Percentiles rank a stretch among this genome's conserved stretches.
phyloP scores from a whole-genome alignment of 1,140 invertebrate species.

The silkworm (Bombyx mori) region ASM3026992v2 NC_085128.1:1834501-1835000 shows the following conservation, averaged over 20 bases:
- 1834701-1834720: conserved; percentile 64
- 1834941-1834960: too few species aligned
- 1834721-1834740: conserved; percentile 65
- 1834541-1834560: too few species aligned
- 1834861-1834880: background rate
- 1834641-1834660: conserved; percentile 33
- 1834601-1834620: background rate
- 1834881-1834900: too few species aligned
- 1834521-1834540: too few species aligned
- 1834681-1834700: conserved; percentile 49
- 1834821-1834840: conserved; percentile 56
- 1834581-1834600: conserved; percentile 38
- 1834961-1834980: too few species aligned
- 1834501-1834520: too few species aligned
- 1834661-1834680: conserved; percentile 50
- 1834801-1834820: conserved; percentile 42
- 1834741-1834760: conserved; percentile 58
- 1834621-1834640: conserved; percentile 12
- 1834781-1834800: conserved; percentile 30
- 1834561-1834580: background rate
- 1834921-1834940: too few species aligned
- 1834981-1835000: too few species aligned
- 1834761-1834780: conserved; percentile 36
- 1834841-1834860: conserved; percentile 26
- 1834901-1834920: too few species aligned